Base-by-base conservation (phyloP, 1,140 invertebrate genomes). In the Ptiloglossa arizonensis region DNA sequence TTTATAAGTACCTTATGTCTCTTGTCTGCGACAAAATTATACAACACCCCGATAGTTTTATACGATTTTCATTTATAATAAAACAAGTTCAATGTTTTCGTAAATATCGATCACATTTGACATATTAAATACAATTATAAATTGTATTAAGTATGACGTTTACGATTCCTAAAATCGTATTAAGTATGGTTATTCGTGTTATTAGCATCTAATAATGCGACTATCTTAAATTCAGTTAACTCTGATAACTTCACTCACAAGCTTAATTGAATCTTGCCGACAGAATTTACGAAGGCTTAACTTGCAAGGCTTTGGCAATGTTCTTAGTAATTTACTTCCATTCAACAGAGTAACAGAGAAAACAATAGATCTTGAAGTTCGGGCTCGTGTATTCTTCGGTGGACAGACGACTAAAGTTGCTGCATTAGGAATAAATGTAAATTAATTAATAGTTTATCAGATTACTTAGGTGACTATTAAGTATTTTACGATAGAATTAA, bases 321-420 rank as follows among this genome's bases (percentile, higher is more conserved):
- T 60, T 38, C 17, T 1, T 38, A n/a, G 57, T 60, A 60, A 60
- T 60, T n/a, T 38, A 60, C 17, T 35, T 22, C 32, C 57, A 35
- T 60, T 60, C 57, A 38, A 38, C 32, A 38, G 57, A 38, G 32
- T 32, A 29, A 3, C 32, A 35, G 32, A 35, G 57, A 60, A 32
- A 38, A 60, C 57, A 60, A 60, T 60, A 38, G 32, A 60, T 60
- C 57, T 32, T 19, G 57, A 32, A 60, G 32, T 38, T 60, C 32
- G 17, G 19, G 57, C 17, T 38, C 19, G 19, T 38, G 32, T 6
- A 60, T 60, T 60, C 57, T 38, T 60, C 32, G n/a, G 0, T 8
- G 17, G 19, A 11, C n/a, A 15, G n/a, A 60, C 19, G 57, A 22
- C 5, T n/a, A 6, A 19, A 60, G 19, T 38, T 38, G 29, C n/a